Base-by-base conservation (phyloP, 2,888 invertebrate genomes). In the Plemyria rubiginata region DNA sequence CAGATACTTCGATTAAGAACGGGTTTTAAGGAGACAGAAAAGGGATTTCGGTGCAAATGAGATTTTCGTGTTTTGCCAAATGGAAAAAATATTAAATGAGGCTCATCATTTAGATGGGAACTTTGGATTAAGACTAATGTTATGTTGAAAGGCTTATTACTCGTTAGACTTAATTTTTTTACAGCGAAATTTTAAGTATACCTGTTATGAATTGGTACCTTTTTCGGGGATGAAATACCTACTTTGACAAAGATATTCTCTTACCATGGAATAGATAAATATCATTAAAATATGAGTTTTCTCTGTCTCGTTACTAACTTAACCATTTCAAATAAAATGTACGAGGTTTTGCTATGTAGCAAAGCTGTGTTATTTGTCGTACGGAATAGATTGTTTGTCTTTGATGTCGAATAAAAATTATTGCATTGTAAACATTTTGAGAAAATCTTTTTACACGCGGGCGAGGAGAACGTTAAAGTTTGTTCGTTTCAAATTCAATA, bases 401-500 rank as follows among this genome's bases (percentile, higher is more conserved):
- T 73, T 77, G 75, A 77, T 73, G 75, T 80, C 77, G 71, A 80
- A 85, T 84, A 81, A 84, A 87, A 87, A 86, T 84, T 83, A 88
- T 86, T 85, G 86, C 84, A 87, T 87, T 85, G 87, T 87, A 87
- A 90, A 88, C 87, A 90, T 88, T 90, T 83, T 82, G 78, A 79
- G 86, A 82, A 87, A 90, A 91, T 90, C 88, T 88, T 90, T 90
- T 90, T 88, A 89, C 86, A 86, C 81, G 84, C 84, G 82, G 69
- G 84, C 82, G 79, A 78, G 78, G 81, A 81, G 85, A 87, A 88
- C 86, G 89, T 82, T 81, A 90, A 92, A 92, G 87, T 92, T 92
- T 91, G 89, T 92, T 90, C 91, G 90, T 90, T 92, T 92, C 90
- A 90, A 90, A 92, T 92, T 91, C 92, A 92, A 92, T 92, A 92